These are phyloP conservation scores for Idaea dimidiata DNA, from an alignment of 2,888 invertebrate species.

Conservation along the genomic window DNA sequence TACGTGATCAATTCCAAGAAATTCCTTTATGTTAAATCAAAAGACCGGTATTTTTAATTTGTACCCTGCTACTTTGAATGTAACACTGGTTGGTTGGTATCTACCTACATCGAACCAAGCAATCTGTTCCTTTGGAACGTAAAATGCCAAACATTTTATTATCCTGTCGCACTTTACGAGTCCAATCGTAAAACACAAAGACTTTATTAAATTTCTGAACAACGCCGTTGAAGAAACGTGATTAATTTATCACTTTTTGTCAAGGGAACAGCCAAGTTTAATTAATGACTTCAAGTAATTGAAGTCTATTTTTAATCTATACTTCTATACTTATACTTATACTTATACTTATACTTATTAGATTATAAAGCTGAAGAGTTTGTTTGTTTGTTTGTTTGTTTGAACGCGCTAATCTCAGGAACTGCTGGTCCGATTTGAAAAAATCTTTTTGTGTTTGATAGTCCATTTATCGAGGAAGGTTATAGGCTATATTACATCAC, in stretches of 20 bases:
- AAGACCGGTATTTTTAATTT: background rate
- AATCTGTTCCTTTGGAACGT: slow-evolving; percentile 15
- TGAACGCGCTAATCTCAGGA: too few relatives aligned
- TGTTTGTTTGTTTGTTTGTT: too few relatives aligned
- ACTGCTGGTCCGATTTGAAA: too few relatives aligned
- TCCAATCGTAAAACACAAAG: slow-evolving; percentile 50
- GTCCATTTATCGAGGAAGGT: too few relatives aligned
- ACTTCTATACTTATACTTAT: background rate
- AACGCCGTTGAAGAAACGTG: slow-evolving; percentile 31
- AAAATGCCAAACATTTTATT: slow-evolving; percentile 44
- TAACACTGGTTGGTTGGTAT: background rate
- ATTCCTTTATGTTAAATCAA: background rate
- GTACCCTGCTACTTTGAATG: background rate
- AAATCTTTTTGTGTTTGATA: too few relatives aligned
- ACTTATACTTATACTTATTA: too few relatives aligned
- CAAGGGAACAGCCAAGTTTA: background rate
- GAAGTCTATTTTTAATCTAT: background rate
- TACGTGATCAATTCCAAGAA: too few relatives aligned
- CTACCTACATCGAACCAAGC: background rate
- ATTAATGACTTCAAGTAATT: background rate
- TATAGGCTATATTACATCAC: too few relatives aligned
- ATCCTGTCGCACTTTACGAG: slow-evolving; percentile 50
- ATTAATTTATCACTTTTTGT: slow-evolving; percentile 13
- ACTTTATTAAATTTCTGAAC: slow-evolving; percentile 59
- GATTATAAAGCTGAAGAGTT: too few relatives aligned